Conservation (phyloP, 2,888 invertebrate genomes). For the Podotricha telesiphe region DNA sequence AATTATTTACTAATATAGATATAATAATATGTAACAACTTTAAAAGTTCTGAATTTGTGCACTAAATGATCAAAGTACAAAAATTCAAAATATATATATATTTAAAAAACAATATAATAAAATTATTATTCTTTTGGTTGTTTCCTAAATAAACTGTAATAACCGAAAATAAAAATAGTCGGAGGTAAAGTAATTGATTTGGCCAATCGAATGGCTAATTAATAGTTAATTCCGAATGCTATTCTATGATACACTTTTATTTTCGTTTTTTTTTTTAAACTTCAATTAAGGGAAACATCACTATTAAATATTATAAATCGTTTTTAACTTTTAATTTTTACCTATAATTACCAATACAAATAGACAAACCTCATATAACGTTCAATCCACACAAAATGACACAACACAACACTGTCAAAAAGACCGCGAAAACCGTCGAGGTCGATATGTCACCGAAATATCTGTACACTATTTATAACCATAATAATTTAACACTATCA, state of each 20-base stretch:
- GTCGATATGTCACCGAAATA: constrained; percentile 70
- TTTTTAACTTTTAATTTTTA: background rate
- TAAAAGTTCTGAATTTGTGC: no score
- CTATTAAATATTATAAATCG: background rate
- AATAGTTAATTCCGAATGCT: background rate
- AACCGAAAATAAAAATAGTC: background rate
- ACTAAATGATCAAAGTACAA: no score
- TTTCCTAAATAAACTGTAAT: no score
- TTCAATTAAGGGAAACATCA: background rate
- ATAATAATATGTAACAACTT: no score
- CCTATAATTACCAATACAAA: constrained; percentile 19
- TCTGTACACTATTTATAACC: constrained; percentile 68
- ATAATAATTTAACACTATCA: constrained; percentile 51
- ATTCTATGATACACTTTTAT: background rate
- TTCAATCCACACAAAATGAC: constrained; percentile 39
- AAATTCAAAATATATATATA: no score
- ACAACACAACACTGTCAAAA: constrained; percentile 44
- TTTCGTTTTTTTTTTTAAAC: background rate
- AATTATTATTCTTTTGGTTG: no score
- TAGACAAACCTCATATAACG: constrained; percentile 39
- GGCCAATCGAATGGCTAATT: background rate
- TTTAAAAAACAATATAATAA: no score
- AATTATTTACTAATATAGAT: no score
- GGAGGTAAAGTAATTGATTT: background rate
- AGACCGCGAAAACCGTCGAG: constrained; percentile 49